phyloP scores from a whole-genome alignment of 2,113 vertebrate genomes.

The Calidris pugnax region DNA sequence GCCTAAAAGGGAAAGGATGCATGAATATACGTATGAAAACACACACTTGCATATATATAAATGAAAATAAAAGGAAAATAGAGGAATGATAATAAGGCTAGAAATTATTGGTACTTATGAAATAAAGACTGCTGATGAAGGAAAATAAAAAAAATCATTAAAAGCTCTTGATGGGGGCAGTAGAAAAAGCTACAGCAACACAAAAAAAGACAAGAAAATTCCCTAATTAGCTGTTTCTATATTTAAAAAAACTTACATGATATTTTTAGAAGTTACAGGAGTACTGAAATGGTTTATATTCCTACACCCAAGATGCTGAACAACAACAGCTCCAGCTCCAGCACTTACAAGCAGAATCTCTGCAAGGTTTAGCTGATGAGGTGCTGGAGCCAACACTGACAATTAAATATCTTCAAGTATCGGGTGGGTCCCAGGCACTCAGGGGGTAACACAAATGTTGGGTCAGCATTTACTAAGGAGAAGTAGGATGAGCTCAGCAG shows the following conservation, averaged over 20 bases:
- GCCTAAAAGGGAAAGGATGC: background rate
- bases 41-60: background rate
- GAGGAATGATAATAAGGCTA: background rate
- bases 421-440: background rate
- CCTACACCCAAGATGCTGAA: background rate
- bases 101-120: background rate
- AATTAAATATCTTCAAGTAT: background rate
- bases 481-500: background rate
- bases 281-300: background rate
- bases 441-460: background rate
- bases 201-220: background rate
- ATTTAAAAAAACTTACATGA: background rate
- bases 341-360: background rate
- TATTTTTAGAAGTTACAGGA: background rate
- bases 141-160: background rate
- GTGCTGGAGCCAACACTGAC: background rate
- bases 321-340: background rate
- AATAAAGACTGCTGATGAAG: background rate
- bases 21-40: background rate
- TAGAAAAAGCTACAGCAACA: background rate
- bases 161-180: background rate
- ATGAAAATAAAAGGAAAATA: background rate
- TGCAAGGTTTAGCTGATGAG: background rate
- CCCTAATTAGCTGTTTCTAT: background rate
- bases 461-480: background rate